phyloP scores from a whole-genome alignment of 2,797 vertebrate genomes.

The Eulemur mongoz region DNA sequence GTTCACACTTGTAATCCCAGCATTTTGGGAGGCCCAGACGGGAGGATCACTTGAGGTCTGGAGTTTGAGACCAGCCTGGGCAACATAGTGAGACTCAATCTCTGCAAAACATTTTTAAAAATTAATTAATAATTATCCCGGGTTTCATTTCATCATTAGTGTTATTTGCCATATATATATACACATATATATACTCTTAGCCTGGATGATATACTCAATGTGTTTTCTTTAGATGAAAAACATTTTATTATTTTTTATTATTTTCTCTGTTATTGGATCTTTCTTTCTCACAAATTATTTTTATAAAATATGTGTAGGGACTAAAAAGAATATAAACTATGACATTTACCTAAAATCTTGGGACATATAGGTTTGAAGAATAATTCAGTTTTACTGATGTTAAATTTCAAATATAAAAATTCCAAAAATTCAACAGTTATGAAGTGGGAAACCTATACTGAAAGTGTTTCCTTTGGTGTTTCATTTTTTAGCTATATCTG shows the following conservation, averaged over 20 bases:
- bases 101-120: too few relatives aligned
- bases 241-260: neutral
- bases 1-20: too few relatives aligned
- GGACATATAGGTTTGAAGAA: neutral
- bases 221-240: neutral
- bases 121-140: neutral
- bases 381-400: neutral
- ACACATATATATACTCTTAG: neutral
- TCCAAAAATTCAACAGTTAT: neutral
- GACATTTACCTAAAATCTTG: neutral
- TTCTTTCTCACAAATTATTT: neutral
- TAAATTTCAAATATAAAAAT: neutral
- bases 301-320: neutral
- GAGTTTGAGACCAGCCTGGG: too few relatives aligned
- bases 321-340: neutral
- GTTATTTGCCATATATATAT: neutral
- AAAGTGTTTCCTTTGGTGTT: neutral
- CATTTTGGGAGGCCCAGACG: too few relatives aligned
- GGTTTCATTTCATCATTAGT: neutral
- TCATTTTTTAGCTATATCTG: neutral
- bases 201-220: neutral
- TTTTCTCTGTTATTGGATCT: neutral
- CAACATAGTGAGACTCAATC: too few relatives aligned
- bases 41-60: too few relatives aligned
- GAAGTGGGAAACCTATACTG: neutral